Evolutionary conservation across 2,888 invertebrate genomes (phyloP), one percentile per base, ranked within the genome.

Genomic region (Dasypolia templi): DNA sequence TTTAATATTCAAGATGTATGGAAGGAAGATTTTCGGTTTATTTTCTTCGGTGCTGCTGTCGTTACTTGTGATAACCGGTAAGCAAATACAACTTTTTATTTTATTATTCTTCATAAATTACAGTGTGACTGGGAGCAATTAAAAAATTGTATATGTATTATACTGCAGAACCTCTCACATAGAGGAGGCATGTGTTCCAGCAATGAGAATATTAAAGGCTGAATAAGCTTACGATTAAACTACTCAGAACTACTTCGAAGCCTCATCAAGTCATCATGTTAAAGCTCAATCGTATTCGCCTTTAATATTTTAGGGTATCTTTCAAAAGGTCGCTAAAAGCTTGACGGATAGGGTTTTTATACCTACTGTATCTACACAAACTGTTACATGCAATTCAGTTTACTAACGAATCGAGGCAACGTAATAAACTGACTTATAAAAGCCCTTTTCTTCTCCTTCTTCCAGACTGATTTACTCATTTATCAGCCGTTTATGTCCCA

Each of bases 41-140:
- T 86, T 91, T 77, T 81, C 89, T 53, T 89, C 91, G 81, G 84
- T 92, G 83, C 78, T 94, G 85, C 82, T 94, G 77, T 90, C 91
- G 49, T 84, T 93, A 72, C 86, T 94, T 74, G 89, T 92, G 75
- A 88, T 91, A 71, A 90, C 91, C 79, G 95, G 95, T 95, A 91
- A 93, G 94, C 74, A 55, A 72, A 76, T 76, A 5, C 32, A 39
- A 61, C 32, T n/a, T 51, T 74, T 56, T 51, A 29, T 12, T 64
- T n/a, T 42, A 22, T 55, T 68, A 46, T 51, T 32, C 32, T 51
- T 26, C 11, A 9, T 68, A 32, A 44, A 49, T 26, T 44, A 46
- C 6, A 35, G n/a, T 56, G 46, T 55, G 19, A 35, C 4, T 75
- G 32, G 22, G 32, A 53, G 26, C 7, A 12, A 70, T 19, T 51